These are phyloP conservation scores for Hypercompe scribonia DNA, from an alignment of 2,888 invertebrate genomes.

Conservation along the genomic window DNA sequence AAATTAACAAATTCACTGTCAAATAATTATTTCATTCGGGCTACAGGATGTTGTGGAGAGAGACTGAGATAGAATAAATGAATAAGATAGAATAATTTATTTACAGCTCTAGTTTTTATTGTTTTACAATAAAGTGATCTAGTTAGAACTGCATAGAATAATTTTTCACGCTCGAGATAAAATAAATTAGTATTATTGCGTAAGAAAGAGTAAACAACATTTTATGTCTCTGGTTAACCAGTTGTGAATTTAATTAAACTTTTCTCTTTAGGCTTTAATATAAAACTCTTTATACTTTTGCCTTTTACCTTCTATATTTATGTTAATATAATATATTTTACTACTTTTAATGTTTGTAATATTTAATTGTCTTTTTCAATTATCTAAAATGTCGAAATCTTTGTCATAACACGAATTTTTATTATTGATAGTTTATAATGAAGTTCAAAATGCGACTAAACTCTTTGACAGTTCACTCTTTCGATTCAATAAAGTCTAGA, in stretches of 20 bases:
- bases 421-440: no score
- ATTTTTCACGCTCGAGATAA: not conserved
- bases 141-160: not conserved
- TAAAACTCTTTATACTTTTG: not conserved
- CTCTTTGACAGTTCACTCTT: no score
- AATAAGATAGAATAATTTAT: conserved; percentile 31
- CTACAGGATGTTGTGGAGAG: not conserved
- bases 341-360: no score
- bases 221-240: not conserved
- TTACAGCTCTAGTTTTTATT: conserved; percentile 8
- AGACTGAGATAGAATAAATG: no score
- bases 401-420: no score
- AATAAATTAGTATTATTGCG: not conserved
- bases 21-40: not conserved
- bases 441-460: no score
- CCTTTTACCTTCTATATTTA: not conserved
- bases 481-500: no score
- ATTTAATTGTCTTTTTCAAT: no score
- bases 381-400: no score
- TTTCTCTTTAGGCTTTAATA: not conserved
- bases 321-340: no score
- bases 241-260: not conserved
- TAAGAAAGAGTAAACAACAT: not conserved
- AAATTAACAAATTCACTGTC: not conserved
- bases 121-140: conserved; percentile 10